phyloP scores from a whole-genome alignment of 2,888 invertebrate genomes.

The Callinectes sapidus region DNA sequence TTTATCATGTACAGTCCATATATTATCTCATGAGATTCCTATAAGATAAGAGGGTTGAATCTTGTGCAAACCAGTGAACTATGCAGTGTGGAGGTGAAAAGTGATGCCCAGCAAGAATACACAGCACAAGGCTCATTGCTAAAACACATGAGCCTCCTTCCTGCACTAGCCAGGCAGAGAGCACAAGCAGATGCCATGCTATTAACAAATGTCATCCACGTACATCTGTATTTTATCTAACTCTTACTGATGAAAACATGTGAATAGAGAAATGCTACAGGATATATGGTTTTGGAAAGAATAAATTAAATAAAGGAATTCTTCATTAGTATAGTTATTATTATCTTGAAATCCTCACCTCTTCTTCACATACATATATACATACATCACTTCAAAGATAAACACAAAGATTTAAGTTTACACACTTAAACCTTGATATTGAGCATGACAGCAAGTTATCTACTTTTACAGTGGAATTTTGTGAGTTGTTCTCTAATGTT shows the following conservation, averaged over 20 bases:
- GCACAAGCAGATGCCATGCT: background rate
- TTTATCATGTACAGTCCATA: constrained; percentile 1
- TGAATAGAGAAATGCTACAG: background rate
- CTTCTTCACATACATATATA: background rate
- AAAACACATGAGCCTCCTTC: background rate
- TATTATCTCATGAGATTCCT: background rate
- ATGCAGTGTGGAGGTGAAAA: background rate
- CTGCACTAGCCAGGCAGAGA: background rate
- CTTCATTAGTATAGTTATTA: background rate
- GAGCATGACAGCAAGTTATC: constrained; percentile 15
- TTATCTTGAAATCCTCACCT: background rate
- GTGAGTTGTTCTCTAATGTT: background rate
- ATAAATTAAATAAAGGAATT: background rate
- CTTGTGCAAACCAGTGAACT: background rate
- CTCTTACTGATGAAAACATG: background rate
- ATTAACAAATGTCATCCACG: background rate
- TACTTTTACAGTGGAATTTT: constrained; percentile 2
- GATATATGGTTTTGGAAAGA: background rate
- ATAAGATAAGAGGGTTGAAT: background rate
- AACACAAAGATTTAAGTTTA: background rate
- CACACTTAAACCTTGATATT: background rate
- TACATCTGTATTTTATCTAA: background rate
- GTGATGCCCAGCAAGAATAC: background rate
- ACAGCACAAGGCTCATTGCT: background rate
- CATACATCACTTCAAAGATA: background rate